Base-by-base conservation (phyloP, 2,797 vertebrate genomes). In the Phrynocephalus guinanensis region DNA sequence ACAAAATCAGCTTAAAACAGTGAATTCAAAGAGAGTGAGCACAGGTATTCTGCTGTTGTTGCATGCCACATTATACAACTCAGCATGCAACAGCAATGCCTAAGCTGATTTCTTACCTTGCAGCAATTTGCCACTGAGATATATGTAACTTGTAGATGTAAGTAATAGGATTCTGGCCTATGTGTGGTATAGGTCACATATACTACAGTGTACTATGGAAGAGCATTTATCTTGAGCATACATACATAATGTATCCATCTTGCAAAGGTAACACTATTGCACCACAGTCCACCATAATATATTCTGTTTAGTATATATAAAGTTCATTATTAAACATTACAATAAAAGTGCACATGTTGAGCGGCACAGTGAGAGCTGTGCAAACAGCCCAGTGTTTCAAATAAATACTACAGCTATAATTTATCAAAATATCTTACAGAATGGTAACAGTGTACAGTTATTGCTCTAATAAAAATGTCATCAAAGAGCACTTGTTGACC, bases 291-390 rank as follows among this genome's bases (percentile, higher is more conserved):
- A 96, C 96, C 94, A 95, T 96, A 96, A 95, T 95, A 96, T 94
- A 96, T 88, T 90, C 94, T 94, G 95, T 91, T 89, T 89, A 94
- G 90, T 94, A 92, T 88, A 91, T 92, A 95, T 92, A 95, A 95
- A 97, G 94, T 95, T 93, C 95, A 48, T 91, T 95, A 94, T 94
- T 93, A 94, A 96, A 96, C 97, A 96, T 95, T 96, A 97, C 94
- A 95, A 93, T 96, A 96, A 98, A 99, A 98, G 98, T 99, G 98
- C 98, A 98, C 96, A 95, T 97, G 95, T 89, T 95, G 96, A 96
- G 96, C 96, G 95, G 95, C 96, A 96, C 95, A 96, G 96, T 94
- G 93, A 91, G 95, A 96, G 94, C 95, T 95, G 93, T 79, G 83
- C 95, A 94, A 95, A 96, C 95, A 97, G 95, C 95, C 90, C 95